Evolutionary conservation across 2,113 vertebrate species (phyloP).

Genomic region (Tachysurus vachellii): DNA sequence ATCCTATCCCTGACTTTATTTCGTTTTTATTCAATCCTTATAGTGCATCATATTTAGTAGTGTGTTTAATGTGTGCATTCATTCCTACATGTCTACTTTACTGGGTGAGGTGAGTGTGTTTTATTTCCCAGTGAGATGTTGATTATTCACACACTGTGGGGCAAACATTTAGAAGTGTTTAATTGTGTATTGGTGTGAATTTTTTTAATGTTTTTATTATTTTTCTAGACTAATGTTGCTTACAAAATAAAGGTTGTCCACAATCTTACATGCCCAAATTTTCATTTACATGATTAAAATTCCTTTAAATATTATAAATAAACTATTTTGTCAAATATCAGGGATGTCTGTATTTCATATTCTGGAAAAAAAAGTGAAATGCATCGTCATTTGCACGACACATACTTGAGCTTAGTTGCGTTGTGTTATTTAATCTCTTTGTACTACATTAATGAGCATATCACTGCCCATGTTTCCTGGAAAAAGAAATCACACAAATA

Average conservation of each 20-base stretch:
- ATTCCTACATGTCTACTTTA: neutral
- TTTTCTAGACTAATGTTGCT: neutral
- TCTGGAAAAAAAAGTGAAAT: neutral
- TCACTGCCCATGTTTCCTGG: neutral
- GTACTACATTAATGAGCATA: neutral
- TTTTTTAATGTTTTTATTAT: too few relatives aligned
- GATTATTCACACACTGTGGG: neutral
- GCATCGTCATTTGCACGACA: neutral
- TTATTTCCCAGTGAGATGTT: neutral
- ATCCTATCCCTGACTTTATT: neutral
- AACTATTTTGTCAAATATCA: neutral
- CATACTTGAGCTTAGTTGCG: neutral
- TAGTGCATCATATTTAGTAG: neutral
- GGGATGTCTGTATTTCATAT: neutral
- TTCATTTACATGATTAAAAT: neutral
- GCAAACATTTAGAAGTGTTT: neutral
- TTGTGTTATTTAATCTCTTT: neutral
- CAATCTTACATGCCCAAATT: neutral
- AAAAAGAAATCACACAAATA: neutral
- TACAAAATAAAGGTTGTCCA: neutral
- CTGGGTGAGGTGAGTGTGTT: conserved; percentile 14
- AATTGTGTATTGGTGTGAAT: too few relatives aligned
- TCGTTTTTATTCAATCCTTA: neutral
- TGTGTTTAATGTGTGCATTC: neutral
- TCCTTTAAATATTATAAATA: neutral